A percentile compares a stretch with the other conserved stretches of the same genome.
Evolutionary conservation across 2,797 vertebrate genomes (phyloP).

Genomic region (Sternarchorhynchus goeldii): DNA sequence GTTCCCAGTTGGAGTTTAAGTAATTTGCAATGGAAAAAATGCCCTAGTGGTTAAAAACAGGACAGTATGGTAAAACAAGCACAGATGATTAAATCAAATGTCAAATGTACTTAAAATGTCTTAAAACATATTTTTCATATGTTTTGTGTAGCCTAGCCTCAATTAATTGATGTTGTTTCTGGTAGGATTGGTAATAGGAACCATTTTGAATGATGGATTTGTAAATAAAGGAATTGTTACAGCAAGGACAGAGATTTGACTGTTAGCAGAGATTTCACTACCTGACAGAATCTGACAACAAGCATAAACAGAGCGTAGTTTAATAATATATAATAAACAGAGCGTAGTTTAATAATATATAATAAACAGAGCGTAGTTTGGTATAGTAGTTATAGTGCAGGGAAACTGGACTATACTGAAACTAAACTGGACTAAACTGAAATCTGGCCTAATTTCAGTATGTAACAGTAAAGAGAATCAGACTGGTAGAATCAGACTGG

Average conservation of each 20-base stretch:
- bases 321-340: no score
- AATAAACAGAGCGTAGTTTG: no score
- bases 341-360: no score
- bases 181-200: background rate
- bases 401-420: background rate
- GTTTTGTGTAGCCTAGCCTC: background rate
- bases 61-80: no score
- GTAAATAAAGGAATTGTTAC: background rate
- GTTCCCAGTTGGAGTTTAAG: no score
- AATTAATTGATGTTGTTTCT: background rate
- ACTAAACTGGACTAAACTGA: no score
- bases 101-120: no score
- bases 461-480: background rate
- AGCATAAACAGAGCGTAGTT: background rate
- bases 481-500: conserved; percentile 3
- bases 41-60: no score
- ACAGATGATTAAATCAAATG: no score
- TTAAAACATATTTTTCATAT: no score
- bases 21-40: no score
- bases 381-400: background rate
- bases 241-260: background rate
- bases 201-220: background rate
- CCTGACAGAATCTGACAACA: no score
- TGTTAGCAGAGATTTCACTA: background rate
- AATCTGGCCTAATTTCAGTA: background rate